Conservation (phyloP, 2,888 invertebrate species). For the Pseudeuparius sepicola region DNA sequence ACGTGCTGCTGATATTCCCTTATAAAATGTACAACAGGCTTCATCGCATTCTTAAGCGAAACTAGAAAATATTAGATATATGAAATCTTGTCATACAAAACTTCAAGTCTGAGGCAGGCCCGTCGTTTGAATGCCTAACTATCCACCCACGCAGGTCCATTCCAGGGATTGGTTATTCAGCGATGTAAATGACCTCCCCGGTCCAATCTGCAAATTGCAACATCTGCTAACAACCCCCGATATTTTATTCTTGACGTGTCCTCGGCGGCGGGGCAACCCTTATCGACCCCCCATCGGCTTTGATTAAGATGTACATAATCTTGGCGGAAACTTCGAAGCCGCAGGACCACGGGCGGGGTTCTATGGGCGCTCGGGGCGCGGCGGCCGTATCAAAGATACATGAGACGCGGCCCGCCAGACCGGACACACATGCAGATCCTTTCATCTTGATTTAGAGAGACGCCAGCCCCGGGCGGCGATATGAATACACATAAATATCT, state of each 20-base stretch:
- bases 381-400: conserved; percentile 29
- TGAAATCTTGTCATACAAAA: too few species aligned
- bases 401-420: conserved; percentile 23
- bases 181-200: too few species aligned
- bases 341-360: conserved; percentile 18
- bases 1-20: too few species aligned
- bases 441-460: conserved; percentile 29
- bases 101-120: too few species aligned
- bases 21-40: too few species aligned
- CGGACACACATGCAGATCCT: conserved; percentile 26
- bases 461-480: conserved; percentile 25
- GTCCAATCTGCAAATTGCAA: conserved; percentile 16
- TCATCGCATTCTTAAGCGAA: too few species aligned
- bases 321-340: conserved; percentile 25
- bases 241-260: not conserved
- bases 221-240: not conserved
- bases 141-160: too few species aligned
- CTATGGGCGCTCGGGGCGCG: conserved; percentile 23
- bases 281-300: conserved; percentile 11
- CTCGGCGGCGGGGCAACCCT: conserved; percentile 13
- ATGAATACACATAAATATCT: conserved; percentile 29
- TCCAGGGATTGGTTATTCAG: too few species aligned
- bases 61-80: too few species aligned
- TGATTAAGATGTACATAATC: conserved; percentile 29
- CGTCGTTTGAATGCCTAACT: too few species aligned